A percentile compares a stretch with the other conserved stretches of the same genome.
Evolutionary conservation across 2,113 vertebrate genomes (phyloP).

Genomic region (Pluvianellus socialis): DNA sequence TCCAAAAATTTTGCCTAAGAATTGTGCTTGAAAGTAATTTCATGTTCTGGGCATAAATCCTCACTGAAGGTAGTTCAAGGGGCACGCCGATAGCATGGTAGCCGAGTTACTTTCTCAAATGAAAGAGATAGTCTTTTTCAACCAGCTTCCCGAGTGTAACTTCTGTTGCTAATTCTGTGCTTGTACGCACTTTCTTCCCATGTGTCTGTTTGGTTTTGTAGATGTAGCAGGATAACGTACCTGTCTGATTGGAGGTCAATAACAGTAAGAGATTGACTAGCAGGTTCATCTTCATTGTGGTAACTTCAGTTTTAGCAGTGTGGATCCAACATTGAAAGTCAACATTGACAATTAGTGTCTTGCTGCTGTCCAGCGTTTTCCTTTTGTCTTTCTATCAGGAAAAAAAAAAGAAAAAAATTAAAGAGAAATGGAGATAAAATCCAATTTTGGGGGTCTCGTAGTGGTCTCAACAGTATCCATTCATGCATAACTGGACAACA

Average conservation of each 20-base stretch:
- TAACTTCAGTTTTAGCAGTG: not conserved
- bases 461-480: not conserved
- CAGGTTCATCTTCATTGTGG: not conserved
- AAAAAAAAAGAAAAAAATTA: not conserved
- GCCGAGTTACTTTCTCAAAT: not conserved
- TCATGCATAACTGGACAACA: not conserved
- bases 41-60: not conserved
- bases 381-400: not conserved
- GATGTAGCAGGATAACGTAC: not conserved
- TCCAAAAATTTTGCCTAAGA: not conserved
- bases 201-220: not conserved
- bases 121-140: fast-evolving
- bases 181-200: not conserved
- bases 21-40: not conserved
- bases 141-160: fast-evolving
- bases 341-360: not conserved
- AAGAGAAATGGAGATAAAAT: not conserved
- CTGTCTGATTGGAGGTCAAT: not conserved
- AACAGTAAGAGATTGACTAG: not conserved
- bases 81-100: not conserved
- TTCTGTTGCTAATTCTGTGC: not conserved
- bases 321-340: not conserved
- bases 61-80: not conserved
- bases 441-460: not conserved
- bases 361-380: not conserved